Evolutionary conservation across 2,113 vertebrate species (phyloP).

Genomic region (Heloderma charlesbogerti): DNA sequence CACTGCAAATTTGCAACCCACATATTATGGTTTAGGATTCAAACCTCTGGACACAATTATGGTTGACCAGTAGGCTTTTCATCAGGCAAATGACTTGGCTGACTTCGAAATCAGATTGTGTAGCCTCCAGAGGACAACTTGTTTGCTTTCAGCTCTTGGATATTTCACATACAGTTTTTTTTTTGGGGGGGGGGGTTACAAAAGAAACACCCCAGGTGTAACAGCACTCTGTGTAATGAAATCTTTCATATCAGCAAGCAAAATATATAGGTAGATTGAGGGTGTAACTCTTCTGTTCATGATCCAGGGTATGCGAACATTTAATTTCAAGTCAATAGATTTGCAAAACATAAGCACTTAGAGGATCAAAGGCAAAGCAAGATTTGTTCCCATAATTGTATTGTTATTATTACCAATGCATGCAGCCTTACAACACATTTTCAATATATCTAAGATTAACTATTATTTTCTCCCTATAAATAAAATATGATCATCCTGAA

Average conservation of each 20-base stretch:
- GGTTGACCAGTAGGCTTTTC: conserved; percentile 70
- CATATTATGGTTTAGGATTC: conserved; percentile 60
- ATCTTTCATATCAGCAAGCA: conserved; percentile 65
- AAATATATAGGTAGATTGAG: background rate
- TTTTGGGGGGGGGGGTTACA: no score
- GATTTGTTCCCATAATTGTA: conserved; percentile 70
- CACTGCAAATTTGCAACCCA: conserved; percentile 57
- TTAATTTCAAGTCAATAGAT: conserved; percentile 75
- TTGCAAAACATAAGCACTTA: conserved; percentile 68
- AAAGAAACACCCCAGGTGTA: conserved; percentile 72
- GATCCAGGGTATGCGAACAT: conserved; percentile 68
- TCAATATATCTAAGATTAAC: conserved; percentile 83
- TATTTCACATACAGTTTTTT: conserved; percentile 68
- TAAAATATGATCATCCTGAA: conserved; percentile 94
- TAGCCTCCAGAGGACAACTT: conserved; percentile 61
- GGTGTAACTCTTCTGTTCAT: conserved; percentile 63
- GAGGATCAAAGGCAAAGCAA: conserved; percentile 67
- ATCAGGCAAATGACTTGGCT: conserved; percentile 63
- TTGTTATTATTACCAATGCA: conserved; percentile 77
- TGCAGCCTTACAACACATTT: conserved; percentile 77
- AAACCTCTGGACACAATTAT: conserved; percentile 71
- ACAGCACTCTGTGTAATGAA: conserved; percentile 67
- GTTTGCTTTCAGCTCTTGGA: conserved; percentile 54
- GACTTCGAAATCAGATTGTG: conserved; percentile 69
- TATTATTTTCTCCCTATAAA: conserved; percentile 88